A percentile compares a stretch with the other conserved stretches of the same genome.
Conservation (phyloP, 2,797 vertebrate species). For the Parotocinclus haroldoi region DNA sequence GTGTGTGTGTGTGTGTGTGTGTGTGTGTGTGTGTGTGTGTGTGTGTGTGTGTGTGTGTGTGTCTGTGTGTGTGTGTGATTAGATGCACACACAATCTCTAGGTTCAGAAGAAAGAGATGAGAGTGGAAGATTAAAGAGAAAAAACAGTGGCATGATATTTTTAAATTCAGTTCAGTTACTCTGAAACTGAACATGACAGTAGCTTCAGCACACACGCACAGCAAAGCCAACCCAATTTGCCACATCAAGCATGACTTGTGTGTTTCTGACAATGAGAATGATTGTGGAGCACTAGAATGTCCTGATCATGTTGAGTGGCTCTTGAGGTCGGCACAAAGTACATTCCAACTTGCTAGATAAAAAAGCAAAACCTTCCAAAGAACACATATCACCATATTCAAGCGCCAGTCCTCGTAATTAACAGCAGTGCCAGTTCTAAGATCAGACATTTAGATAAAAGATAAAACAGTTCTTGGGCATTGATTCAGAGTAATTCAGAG, state of each 20-base stretch:
- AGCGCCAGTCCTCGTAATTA: neutral
- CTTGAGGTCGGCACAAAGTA: conserved; percentile 13
- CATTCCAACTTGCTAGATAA: conserved; percentile 11
- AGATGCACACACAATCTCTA: too few species aligned
- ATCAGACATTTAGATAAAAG: conserved; percentile 1
- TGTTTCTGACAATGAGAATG: conserved; percentile 22
- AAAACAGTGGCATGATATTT: conserved; percentile 14
- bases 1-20: conserved; percentile 3
- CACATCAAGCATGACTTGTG: neutral
- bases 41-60: too few species aligned
- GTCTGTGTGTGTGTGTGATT: too few species aligned
- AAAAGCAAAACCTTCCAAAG: conserved; percentile 1
- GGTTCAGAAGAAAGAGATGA: too few species aligned
- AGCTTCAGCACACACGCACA: conserved; percentile 3
- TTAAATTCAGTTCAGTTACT: conserved; percentile 25
- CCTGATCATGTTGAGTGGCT: conserved; percentile 24
- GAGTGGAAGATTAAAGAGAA: too few species aligned
- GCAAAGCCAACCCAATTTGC: conserved; percentile 12
- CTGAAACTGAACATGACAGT: conserved; percentile 24
- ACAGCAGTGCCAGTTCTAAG: conserved; percentile 2
- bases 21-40: too few species aligned
- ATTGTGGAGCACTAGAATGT: conserved; percentile 26
- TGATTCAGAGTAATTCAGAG: conserved; percentile 2
- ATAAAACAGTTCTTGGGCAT: conserved; percentile 15
- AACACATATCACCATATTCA: neutral